These are phyloP conservation scores for Nemurella pictetii DNA, from an alignment of 2,888 invertebrate species.

Conservation along the genomic window DNA sequence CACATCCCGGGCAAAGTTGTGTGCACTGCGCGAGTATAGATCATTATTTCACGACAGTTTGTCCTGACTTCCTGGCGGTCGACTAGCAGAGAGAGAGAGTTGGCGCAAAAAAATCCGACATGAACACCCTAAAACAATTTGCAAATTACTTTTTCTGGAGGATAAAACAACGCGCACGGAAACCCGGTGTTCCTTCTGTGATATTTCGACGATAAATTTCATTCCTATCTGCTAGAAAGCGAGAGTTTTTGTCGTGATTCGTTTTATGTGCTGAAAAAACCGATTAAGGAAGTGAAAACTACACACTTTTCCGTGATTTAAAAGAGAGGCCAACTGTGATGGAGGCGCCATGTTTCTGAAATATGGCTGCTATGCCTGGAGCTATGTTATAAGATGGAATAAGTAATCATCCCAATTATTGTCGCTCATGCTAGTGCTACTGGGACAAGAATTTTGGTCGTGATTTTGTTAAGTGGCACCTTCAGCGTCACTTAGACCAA, in stretches of 20 bases:
- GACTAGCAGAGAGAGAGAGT: background rate
- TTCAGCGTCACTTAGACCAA: too few species aligned
- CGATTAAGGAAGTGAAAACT: background rate
- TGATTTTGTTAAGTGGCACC: background rate
- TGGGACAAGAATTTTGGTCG: background rate
- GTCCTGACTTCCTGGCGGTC: background rate
- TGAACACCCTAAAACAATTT: background rate
- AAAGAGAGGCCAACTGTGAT: background rate
- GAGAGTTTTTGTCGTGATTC: background rate
- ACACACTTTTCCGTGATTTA: background rate
- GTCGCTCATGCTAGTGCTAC: background rate
- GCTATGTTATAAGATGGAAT: background rate
- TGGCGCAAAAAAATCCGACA: background rate
- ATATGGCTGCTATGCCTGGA: background rate
- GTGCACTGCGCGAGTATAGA: constrained; percentile 9
- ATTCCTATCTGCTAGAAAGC: background rate
- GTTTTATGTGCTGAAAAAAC: background rate
- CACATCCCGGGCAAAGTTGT: background rate
- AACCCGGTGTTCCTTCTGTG: background rate
- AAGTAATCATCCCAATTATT: background rate
- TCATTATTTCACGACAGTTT: constrained; percentile 3
- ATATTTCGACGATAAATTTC: background rate
- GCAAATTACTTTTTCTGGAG: background rate
- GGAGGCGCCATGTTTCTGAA: background rate
- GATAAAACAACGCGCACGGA: background rate